These are phyloP conservation scores for Ondatra zibethicus DNA, from an alignment of 2,113 vertebrate genomes.

Conservation along the genomic window DNA sequence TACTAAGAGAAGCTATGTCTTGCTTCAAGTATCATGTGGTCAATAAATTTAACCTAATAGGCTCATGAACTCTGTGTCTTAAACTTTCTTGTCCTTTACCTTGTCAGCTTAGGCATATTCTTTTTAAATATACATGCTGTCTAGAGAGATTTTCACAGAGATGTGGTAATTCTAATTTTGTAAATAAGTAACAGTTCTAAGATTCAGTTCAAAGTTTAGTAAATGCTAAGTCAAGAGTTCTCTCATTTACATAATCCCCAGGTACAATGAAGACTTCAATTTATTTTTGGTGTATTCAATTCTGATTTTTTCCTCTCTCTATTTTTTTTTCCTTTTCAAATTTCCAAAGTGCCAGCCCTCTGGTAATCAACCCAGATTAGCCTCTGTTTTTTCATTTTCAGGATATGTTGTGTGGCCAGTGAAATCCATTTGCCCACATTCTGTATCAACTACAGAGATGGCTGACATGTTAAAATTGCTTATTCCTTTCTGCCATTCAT, in stretches of 20 bases:
- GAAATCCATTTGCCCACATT: background rate
- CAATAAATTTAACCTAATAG: too few relatives aligned
- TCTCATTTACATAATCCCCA: background rate
- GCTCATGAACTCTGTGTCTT: background rate
- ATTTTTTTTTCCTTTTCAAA: background rate
- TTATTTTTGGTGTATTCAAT: background rate
- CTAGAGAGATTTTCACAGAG: background rate
- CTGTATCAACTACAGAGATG: background rate
- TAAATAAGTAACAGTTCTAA: background rate
- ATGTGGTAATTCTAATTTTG: background rate
- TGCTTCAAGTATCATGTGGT: background rate
- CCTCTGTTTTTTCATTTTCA: background rate
- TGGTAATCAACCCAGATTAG: too few relatives aligned
- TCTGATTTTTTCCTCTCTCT: background rate
- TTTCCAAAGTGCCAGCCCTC: background rate
- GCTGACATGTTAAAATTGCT: background rate
- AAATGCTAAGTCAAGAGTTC: background rate
- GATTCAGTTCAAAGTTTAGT: background rate
- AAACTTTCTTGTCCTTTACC: background rate
- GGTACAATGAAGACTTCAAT: background rate
- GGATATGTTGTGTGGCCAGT: accelerated
- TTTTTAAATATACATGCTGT: too few relatives aligned
- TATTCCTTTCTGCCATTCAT: background rate
- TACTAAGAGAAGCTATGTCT: background rate
- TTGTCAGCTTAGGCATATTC: background rate